Percentiles rank a stretch among this genome's conserved stretches.
Evolutionary conservation across 2,797 vertebrate species (phyloP).

Genomic region (Siniperca undulata): DNA sequence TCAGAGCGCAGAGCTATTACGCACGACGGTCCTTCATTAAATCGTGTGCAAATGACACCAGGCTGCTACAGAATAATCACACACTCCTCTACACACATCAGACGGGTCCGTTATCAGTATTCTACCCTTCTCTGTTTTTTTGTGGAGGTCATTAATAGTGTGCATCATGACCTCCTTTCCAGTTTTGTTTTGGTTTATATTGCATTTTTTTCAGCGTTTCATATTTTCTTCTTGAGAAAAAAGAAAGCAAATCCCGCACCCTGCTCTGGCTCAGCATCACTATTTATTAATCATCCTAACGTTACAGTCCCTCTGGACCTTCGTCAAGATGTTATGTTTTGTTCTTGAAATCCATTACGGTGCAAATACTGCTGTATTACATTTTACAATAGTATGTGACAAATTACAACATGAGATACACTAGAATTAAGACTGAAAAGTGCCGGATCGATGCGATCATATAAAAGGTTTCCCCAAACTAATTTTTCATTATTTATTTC

Average conservation of each 20-base stretch:
- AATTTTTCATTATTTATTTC: not conserved
- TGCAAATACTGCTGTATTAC: not conserved
- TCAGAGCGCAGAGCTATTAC: not conserved
- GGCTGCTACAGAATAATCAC: not conserved
- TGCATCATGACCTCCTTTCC: not conserved
- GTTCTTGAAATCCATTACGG: not conserved
- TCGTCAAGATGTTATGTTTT: not conserved
- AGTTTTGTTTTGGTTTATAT: not conserved
- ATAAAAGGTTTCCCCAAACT: not conserved
- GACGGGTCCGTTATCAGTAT: not conserved
- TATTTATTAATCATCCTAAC: too few relatives aligned
- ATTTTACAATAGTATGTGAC: not conserved
- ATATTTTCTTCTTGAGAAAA: not conserved
- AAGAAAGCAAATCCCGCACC: too few relatives aligned
- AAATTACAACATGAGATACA: not conserved
- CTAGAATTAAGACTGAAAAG: too few relatives aligned
- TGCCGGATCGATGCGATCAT: not conserved
- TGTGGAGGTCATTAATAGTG: slow-evolving; percentile 9
- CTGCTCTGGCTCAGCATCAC: too few relatives aligned
- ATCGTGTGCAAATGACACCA: not conserved
- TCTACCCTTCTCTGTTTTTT: not conserved
- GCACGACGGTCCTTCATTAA: not conserved
- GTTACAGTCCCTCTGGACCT: too few relatives aligned
- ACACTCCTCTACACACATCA: not conserved
- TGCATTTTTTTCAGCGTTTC: not conserved